phyloP scores from a whole-genome alignment of 2,888 invertebrate species.

The Cistogaster globosa region DNA sequence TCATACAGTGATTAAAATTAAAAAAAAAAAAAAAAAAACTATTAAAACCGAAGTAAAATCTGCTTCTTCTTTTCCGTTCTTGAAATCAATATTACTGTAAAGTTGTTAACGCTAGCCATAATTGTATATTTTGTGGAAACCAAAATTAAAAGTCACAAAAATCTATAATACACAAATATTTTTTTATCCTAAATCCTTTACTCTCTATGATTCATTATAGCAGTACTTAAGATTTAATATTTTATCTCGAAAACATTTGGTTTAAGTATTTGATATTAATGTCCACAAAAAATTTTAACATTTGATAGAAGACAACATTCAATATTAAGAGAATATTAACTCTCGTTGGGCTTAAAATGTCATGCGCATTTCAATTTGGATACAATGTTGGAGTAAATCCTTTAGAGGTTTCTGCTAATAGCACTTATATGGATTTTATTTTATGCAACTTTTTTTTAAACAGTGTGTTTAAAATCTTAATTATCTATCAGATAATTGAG shows the following conservation, averaged over 20 bases:
- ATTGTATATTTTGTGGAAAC: neutral
- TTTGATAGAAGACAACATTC: neutral
- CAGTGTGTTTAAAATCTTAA: neutral
- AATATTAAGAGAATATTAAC: neutral
- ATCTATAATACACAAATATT: neutral
- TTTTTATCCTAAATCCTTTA: neutral
- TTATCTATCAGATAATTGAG: conserved; percentile 15
- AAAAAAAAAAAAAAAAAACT: too few relatives aligned
- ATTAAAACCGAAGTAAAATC: too few relatives aligned
- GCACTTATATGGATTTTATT: neutral
- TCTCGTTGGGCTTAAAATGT: conserved; percentile 3
- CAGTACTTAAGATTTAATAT: neutral
- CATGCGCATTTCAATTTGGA: conserved; percentile 12
- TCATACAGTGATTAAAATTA: too few relatives aligned
- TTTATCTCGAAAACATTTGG: neutral
- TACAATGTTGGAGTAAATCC: neutral
- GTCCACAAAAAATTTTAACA: neutral
- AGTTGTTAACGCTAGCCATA: too few relatives aligned
- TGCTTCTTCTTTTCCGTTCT: too few relatives aligned
- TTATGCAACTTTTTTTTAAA: conserved; percentile 1
- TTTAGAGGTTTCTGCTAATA: neutral
- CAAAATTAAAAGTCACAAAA: neutral
- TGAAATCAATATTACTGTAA: too few relatives aligned
- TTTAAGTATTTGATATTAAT: neutral
- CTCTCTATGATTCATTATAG: conserved; percentile 40